These are phyloP conservation scores for Toxotes lorentzi DNA, from an alignment of 2,797 vertebrate genomes.

Conservation along the genomic window DNA sequence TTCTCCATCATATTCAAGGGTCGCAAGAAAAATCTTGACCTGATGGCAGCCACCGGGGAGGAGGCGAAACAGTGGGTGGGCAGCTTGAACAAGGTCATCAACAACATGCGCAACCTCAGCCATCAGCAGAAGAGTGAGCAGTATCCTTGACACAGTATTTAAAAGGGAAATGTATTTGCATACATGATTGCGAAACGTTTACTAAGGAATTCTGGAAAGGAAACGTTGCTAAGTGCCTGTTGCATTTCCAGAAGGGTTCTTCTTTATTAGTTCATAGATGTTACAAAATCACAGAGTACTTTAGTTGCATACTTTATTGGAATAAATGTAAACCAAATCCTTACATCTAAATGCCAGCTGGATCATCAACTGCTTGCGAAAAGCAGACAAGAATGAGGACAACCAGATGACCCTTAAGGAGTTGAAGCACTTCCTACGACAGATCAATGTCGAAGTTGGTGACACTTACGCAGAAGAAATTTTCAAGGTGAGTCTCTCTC, in stretches of 20 bases:
- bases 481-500: conserved; percentile 85
- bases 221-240: background rate
- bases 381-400: conserved; percentile 95
- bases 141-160: conserved; percentile 90
- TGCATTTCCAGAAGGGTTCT: no score
- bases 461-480: conserved; percentile 90
- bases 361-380: conserved; percentile 94
- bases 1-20: conserved; percentile 96
- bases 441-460: conserved; percentile 91
- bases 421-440: conserved; percentile 91
- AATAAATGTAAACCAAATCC: conserved; percentile 64
- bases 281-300: background rate
- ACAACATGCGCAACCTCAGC: conserved; percentile 87
- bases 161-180: background rate
- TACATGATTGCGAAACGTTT: background rate
- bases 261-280: background rate
- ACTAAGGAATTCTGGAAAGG: background rate
- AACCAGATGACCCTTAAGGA: conserved; percentile 97
- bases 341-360: conserved; percentile 90
- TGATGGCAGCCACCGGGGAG: conserved; percentile 83
- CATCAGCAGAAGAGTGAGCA: conserved; percentile 91
- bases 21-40: conserved; percentile 90
- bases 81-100: conserved; percentile 90
- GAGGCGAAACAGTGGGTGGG: conserved; percentile 89
- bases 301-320: background rate